Evolutionary conservation across 2,888 invertebrate genomes (phyloP), one percentile per base, ranked within the genome.

Genomic region (Andricus quercusramuli): DNA sequence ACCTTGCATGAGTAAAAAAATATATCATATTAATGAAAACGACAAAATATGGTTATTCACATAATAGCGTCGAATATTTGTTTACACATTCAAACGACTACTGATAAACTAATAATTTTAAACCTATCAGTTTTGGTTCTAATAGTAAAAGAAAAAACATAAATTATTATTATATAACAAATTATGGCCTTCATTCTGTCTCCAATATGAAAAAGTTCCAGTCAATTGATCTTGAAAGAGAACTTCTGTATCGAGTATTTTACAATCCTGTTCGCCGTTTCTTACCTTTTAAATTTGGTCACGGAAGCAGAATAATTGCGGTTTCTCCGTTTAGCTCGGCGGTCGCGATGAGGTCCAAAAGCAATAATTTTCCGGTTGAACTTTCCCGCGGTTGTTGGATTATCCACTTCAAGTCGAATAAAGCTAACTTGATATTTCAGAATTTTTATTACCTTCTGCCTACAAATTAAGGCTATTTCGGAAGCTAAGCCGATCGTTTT

Each of bases 341-440:
- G 20, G 32, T 44, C 67, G 67, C 17, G 41, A n/a, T n/a, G n/a
- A 32, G 65, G 65, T 29, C 67, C 41, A 67, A 67, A 67, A n/a
- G 67, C 20, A 67, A 67, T 67, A 22, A 67, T 67, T 67, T 67
- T 67, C 41, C 67, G 13, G 67, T 41, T 41, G 41, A 67, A 67
- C 41, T 67, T 67, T 67, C 67, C 22, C 67, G 22, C 41, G 67
- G 11, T 41, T 67, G 41, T 67, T 5, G 13, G 13, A 44, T 41
- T 67, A 41, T 37, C 41, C n/a, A n/a, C 2, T n/a, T 22, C n/a
- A 56, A 67, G 67, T 41, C 11, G 13, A 32, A 65, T n/a, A 65
- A 65, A 65, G 29, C 20, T 37, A 29, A 32, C 17, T 29, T 37
- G 65, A 29, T 65, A n/a, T 29, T 37, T 37, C n/a, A 56, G 6